A percentile compares a stretch with the other conserved stretches of the same genome.
phyloP scores from a whole-genome alignment of 2,113 vertebrate genomes.

The Stigmatopora nigra region DNA sequence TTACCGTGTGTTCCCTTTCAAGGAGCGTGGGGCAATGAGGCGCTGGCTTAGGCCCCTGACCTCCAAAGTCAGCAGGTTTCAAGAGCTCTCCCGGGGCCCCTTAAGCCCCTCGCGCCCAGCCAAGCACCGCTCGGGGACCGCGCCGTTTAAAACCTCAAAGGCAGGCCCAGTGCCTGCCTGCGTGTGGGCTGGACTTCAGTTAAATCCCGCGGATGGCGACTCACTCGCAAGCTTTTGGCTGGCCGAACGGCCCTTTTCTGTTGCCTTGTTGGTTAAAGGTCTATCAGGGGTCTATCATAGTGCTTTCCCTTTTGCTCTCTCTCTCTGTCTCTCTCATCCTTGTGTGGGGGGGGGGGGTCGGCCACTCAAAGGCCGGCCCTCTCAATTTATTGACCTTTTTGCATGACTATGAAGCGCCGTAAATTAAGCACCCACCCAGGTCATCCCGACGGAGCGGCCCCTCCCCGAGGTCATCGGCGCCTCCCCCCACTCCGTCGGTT shows the following conservation, averaged over 20 bases:
- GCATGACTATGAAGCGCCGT: constrained; percentile 60
- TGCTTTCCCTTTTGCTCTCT: no score
- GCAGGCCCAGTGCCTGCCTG: neutral
- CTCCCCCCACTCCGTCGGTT: neutral
- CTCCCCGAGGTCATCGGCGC: constrained; percentile 4
- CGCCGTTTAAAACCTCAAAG: constrained; percentile 50
- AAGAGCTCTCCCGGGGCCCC: constrained; percentile 46
- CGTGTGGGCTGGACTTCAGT: constrained; percentile 23
- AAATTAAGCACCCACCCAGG: constrained; percentile 36
- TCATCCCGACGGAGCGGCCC: constrained; percentile 17
- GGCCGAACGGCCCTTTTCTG: constrained; percentile 1
- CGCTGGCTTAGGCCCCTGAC: constrained; percentile 29
- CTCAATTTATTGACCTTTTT: constrained; percentile 56
- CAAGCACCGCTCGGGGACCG: constrained; percentile 53
- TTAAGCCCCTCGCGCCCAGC: constrained; percentile 53
- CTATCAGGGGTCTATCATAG: no score
- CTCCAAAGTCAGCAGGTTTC: constrained; percentile 43
- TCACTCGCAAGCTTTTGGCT: constrained; percentile 37
- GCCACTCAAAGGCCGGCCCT: no score
- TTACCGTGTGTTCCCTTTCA: neutral
- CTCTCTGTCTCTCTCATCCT: no score
- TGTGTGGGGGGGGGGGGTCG: no score
- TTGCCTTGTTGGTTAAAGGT: no score
- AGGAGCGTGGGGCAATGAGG: neutral
- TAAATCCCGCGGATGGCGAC: constrained; percentile 37